Conservation (phyloP, 2,888 invertebrate genomes). For the Plagodis dolabraria region DNA sequence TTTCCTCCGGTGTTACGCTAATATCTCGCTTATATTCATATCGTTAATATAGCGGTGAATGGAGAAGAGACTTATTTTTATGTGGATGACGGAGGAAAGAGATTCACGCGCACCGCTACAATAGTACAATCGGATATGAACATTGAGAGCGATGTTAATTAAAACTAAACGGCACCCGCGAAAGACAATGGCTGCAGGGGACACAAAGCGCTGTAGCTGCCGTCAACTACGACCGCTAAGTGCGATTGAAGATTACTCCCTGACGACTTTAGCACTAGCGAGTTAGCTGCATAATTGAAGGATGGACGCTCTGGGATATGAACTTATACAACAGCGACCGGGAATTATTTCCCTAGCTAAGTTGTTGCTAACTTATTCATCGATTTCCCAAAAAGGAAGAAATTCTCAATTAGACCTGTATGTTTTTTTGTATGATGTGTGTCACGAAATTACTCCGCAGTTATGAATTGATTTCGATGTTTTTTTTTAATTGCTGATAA, state of each 20-base stretch:
- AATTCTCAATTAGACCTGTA: too few relatives aligned
- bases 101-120: constrained; percentile 50
- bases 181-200: constrained; percentile 61
- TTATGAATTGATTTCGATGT: too few relatives aligned
- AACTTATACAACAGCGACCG: constrained; percentile 23
- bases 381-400: too few relatives aligned
- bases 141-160: constrained; percentile 72
- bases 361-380: not conserved
- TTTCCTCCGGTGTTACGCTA: constrained; percentile 43
- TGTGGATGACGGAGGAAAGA: constrained; percentile 43
- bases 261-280: constrained; percentile 47
- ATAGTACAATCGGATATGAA: constrained; percentile 62
- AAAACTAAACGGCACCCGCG: constrained; percentile 67
- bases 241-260: constrained; percentile 60
- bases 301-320: constrained; percentile 35
- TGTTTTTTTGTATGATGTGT: too few relatives aligned
- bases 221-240: constrained; percentile 63
- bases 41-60: constrained; percentile 62
- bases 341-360: not conserved
- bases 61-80: constrained; percentile 57
- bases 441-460: too few relatives aligned
- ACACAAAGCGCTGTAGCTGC: constrained; percentile 71
- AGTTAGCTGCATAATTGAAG: constrained; percentile 39
- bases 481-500: too few relatives aligned
- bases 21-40: too few relatives aligned